A percentile compares a stretch with the other conserved stretches of the same genome.
Conservation (phyloP, 1,140 invertebrate genomes). For the Eriosoma lanigerum region DNA sequence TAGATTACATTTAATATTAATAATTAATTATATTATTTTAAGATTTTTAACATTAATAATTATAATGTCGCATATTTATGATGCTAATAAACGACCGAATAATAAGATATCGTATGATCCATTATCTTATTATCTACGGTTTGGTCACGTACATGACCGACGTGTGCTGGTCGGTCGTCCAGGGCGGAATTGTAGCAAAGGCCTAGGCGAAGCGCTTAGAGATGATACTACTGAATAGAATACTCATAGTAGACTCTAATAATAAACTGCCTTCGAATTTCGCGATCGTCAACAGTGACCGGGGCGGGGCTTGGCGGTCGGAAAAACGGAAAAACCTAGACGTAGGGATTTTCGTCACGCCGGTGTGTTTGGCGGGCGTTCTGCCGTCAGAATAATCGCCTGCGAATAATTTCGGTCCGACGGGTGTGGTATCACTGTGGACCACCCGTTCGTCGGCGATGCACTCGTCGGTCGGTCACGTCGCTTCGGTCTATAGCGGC, state of each 20-base stretch:
- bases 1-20: too few relatives aligned
- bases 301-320: neutral
- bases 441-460: neutral
- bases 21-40: too few relatives aligned
- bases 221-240: too few relatives aligned
- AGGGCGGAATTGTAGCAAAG: neutral
- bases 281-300: neutral
- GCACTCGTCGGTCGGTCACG: neutral
- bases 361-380: neutral
- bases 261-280: too few relatives aligned
- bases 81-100: too few relatives aligned
- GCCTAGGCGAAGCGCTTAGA: neutral
- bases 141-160: too few relatives aligned
- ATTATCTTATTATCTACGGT: too few relatives aligned
- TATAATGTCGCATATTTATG: too few relatives aligned
- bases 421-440: constrained; percentile 28
- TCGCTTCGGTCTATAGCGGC: neutral
- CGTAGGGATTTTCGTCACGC: neutral
- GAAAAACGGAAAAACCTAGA: neutral
- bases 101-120: too few relatives aligned
- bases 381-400: too few relatives aligned
- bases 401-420: constrained; percentile 15
- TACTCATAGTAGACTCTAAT: too few relatives aligned
- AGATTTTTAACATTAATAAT: too few relatives aligned
- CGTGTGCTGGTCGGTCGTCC: neutral